Evolutionary conservation across 2,113 vertebrate genomes (phyloP), one percentile per base, ranked within the genome.

Genomic region (Myotis lucifugus): DNA sequence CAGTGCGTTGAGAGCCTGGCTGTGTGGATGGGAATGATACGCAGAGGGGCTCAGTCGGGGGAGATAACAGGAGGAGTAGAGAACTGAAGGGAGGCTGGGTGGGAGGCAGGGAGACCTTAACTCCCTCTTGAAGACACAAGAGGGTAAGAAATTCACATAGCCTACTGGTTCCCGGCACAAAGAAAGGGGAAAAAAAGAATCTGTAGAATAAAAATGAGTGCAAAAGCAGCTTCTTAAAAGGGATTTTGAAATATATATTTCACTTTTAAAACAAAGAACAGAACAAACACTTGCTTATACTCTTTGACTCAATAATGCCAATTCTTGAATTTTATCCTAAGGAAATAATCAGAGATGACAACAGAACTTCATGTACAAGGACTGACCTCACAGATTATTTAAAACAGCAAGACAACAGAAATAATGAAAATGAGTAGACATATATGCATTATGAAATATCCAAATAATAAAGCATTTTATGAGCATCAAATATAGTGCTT

Each of bases 221-320:
- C 73, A 14, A 25, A 52, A 37, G 27, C 9, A 73, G 18, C 21
- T 77, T 94, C 78, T 32, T 56, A 66, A 64, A 40, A 27, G 19
- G n/a, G 40, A 76, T 77, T 91, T 91, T 73, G 73, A n/a, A 69
- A 69, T n/a, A 66, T 61, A 59, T 46, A 84, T 69, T 88, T 56
- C 40, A 81, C 67, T 88, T 91, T 83, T 42, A 64, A 93, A 88
- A 85, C 42, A 85, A 93, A 91, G 25, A 73, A 59, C 5, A 78
- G 13, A 76, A 37, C 17, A 93, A 32, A 69, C 12, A 52, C 3
- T n/a, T 67, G 64, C 32, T n/a, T 67, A 32, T 67, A 40, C 10
- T 87, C 40, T 66, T 70, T 73, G 73, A 85, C 32, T 10, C 29
- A 73, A 69, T 67, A 85, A 88, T 66, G 83, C 12, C 42, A 94